These are phyloP conservation scores for Passer montanus DNA, from an alignment of 2,113 vertebrate genomes.

Conservation along the genomic window DNA sequence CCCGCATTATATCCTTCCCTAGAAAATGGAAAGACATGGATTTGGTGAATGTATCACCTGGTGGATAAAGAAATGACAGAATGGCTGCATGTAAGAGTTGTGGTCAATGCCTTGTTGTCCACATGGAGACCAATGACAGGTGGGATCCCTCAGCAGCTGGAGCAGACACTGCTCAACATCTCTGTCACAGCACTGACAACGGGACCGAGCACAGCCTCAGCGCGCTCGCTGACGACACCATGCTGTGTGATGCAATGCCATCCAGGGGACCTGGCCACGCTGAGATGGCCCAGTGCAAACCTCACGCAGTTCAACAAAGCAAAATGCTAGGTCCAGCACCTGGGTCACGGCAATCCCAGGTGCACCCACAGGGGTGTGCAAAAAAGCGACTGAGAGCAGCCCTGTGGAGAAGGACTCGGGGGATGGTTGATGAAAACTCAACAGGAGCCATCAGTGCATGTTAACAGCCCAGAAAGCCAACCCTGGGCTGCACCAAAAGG, in stretches of 20 bases:
- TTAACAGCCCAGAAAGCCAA: neutral
- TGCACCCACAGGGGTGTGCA: neutral
- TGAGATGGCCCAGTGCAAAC: neutral
- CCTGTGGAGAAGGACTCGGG: neutral
- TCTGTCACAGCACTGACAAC: neutral
- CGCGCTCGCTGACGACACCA: accelerated
- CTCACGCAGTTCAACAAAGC: neutral
- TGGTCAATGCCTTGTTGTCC: neutral
- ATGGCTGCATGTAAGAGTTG: neutral
- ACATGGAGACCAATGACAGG: neutral
- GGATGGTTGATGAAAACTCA: neutral
- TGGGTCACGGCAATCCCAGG: neutral
- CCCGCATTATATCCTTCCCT: accelerated
- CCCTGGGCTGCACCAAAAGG: neutral
- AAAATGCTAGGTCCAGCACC: too few species aligned
- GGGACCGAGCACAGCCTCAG: neutral
- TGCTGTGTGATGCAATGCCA: accelerated
- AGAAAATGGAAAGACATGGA: neutral
- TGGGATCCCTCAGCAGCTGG: neutral
- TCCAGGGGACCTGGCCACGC: accelerated
- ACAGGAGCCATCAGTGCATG: neutral
- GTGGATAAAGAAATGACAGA: neutral
- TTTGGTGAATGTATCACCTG: neutral
- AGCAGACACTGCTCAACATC: neutral
- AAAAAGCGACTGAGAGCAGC: neutral